Evolutionary conservation across 2,888 invertebrate species (phyloP).

Genomic region (Oeneis ivallda): DNA sequence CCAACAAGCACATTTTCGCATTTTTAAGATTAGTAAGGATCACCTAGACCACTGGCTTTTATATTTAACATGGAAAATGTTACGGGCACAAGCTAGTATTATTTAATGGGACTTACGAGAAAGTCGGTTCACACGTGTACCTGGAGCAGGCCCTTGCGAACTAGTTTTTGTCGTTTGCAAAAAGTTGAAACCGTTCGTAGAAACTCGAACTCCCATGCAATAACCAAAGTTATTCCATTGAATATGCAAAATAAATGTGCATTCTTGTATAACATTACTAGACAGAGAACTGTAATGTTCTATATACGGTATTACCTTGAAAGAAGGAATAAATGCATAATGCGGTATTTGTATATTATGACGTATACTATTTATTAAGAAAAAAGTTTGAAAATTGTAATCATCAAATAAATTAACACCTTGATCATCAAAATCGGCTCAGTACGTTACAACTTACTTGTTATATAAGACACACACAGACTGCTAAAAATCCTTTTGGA

Average conservation of each 20-base stretch:
- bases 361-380: no score
- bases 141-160: conserved; percentile 5
- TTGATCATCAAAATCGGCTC: no score
- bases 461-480: no score
- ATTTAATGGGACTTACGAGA: conserved; percentile 10
- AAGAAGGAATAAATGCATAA: neutral
- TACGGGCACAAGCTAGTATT: neutral
- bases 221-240: conserved; percentile 8
- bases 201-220: conserved; percentile 13
- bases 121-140: conserved; percentile 19
- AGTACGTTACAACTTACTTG: no score
- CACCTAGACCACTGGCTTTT: no score
- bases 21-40: no score
- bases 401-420: no score
- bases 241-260: neutral
- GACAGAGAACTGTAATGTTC: neutral
- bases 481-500: no score
- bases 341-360: no score
- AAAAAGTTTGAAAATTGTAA: no score
- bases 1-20: no score
- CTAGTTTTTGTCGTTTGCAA: conserved; percentile 21
- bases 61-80: neutral
- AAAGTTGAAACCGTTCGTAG: conserved; percentile 13
- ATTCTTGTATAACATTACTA: neutral
- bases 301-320: no score